Evolutionary conservation across 1,140 invertebrate species (phyloP), one percentile per base, ranked within the genome.

Genomic region (Drosophila subpulchrella): DNA sequence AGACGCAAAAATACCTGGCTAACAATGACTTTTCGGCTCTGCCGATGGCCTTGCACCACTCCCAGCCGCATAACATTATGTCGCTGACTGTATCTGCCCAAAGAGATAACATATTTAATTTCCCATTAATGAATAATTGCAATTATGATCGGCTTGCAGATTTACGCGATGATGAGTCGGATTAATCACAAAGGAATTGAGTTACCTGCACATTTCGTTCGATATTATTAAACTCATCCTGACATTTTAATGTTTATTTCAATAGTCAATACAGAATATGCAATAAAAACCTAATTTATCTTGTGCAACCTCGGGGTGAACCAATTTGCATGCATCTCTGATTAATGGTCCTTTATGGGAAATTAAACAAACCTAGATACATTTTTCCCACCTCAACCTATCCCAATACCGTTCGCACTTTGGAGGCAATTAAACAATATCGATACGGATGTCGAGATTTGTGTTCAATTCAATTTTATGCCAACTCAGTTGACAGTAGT

Each of bases 41-140:
- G 50, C 17, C 34, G 32, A 42, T 67, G 81, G 54, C 81, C 81
- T 81, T 86, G 81, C 58, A 30, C 41, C 24, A 42, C 41, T 65
- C 30, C 6, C 58, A 11, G 41, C 0, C 42, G 10, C 10, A 4
- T 20, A 20, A 4, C 12, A 46, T 50, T 50, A 30, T 12, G 46
- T 36, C 53, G 32, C 17, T 42, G 62, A 41, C 60, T 51, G 30
- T 42, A 47, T 63, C 6, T 17, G 32, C 13, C 20, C 32, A 10
- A 24, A 15, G 6, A 38, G 20, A 38, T 32, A 34, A 50, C 32
- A 41, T 34, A 24, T 34, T 50, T 15, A 41, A 24, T 51, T n/a
- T 10, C 13, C 32, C 27, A 32, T 42, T 53, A 51, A 27, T 66
- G 41, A 66, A 66, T 67, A 34, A 53, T 67, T 51, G 60, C 34